These are phyloP conservation scores for Bucorvus abyssinicus DNA, from an alignment of 2,797 vertebrate species.

Conservation along the genomic window DNA sequence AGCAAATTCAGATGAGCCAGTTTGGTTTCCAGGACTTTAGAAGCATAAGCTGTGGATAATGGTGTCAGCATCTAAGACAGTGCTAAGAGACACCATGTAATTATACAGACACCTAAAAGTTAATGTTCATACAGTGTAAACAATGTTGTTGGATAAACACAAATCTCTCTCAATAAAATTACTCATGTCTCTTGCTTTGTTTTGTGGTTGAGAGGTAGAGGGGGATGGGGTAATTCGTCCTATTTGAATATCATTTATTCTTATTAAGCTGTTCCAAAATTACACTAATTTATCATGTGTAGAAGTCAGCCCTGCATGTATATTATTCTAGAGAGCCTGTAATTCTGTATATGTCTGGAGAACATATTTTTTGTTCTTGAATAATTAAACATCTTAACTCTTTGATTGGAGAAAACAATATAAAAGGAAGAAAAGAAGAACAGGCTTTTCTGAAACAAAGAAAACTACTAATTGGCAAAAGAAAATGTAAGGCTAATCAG, in stretches of 20 bases:
- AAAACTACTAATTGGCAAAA: not conserved
- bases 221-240: not conserved
- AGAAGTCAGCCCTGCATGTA: not conserved
- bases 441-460: not conserved
- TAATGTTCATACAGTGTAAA: not conserved
- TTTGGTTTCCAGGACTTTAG: not conserved
- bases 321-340: not conserved
- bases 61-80: not conserved
- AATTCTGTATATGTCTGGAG: not conserved
- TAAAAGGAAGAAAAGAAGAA: not conserved
- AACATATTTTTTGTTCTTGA: not conserved
- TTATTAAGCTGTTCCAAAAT: constrained; percentile 12
- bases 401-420: constrained; percentile 14
- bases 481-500: not conserved
- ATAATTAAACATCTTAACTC: constrained; percentile 13
- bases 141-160: not conserved
- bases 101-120: not conserved
- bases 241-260: not conserved
- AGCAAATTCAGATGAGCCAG: not conserved
- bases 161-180: not conserved
- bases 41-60: not conserved
- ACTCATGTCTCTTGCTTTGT: not conserved
- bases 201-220: not conserved
- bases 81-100: not conserved
- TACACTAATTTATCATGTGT: not conserved